A percentile compares a stretch with the other conserved stretches of the same genome.
Evolutionary conservation across 2,888 invertebrate species (phyloP).

Genomic region (Andrena bucephala): DNA sequence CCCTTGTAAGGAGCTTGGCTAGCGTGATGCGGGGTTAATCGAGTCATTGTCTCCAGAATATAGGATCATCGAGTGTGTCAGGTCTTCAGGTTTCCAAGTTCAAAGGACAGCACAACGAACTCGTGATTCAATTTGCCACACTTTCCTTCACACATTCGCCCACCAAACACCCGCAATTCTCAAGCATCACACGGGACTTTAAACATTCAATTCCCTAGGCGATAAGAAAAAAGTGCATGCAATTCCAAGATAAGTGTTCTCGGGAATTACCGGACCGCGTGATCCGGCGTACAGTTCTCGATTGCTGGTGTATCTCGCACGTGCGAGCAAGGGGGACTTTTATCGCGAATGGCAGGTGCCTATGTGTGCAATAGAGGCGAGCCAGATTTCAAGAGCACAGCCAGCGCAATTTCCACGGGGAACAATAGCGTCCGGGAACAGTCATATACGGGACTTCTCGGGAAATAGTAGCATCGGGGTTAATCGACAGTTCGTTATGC

Average conservation of each 20-base stretch:
- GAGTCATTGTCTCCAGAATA: not conserved
- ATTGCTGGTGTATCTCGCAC: conserved; percentile 1
- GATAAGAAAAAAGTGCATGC: not conserved
- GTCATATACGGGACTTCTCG: conserved; percentile 40
- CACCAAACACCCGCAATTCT: too few relatives aligned
- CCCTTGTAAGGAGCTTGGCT: not conserved
- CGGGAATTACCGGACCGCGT: not conserved
- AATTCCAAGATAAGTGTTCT: not conserved
- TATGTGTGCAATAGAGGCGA: conserved; percentile 36
- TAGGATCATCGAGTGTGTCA: not conserved
- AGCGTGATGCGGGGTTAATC: not conserved
- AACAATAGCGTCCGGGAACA: conserved; percentile 50
- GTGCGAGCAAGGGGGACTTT: conserved; percentile 8
- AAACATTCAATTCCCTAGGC: not conserved
- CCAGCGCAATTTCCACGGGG: conserved; percentile 35
- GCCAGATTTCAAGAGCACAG: conserved; percentile 48
- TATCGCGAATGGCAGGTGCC: conserved; percentile 22
- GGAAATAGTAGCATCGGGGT: conserved; percentile 50
- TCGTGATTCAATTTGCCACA: not conserved
- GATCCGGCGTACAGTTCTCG: not conserved
- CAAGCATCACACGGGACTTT: not conserved
- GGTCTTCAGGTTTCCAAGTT: not conserved
- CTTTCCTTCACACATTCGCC: not conserved
- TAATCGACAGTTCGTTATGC: conserved; percentile 60
- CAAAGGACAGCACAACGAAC: not conserved